Conservation (phyloP, 2,113 vertebrate genomes). For the Indri indri region DNA sequence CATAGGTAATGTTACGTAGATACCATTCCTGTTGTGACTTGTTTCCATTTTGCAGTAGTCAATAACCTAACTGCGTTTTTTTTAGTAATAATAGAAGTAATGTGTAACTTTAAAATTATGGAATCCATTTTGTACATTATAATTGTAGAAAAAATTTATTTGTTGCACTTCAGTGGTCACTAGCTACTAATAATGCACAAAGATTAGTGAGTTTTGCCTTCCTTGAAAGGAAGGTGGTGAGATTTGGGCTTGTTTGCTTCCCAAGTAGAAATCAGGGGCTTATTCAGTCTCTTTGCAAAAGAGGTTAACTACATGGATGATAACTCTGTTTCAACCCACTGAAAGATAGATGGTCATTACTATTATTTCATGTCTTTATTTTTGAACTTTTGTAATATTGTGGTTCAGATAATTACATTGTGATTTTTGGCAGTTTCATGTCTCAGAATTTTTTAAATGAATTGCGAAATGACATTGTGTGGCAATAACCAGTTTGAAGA, state of each 20-base stretch:
- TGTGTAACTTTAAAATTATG: not conserved
- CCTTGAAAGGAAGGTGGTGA: not conserved
- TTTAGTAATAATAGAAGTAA: not conserved
- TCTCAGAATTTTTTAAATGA: not conserved
- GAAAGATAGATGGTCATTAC: not conserved
- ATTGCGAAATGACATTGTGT: not conserved
- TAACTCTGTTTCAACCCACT: not conserved
- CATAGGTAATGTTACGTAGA: conserved; percentile 86
- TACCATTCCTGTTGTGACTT: not conserved
- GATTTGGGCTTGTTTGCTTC: conserved; percentile 2
- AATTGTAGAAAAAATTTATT: conserved; percentile 13
- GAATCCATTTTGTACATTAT: not conserved
- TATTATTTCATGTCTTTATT: conserved; percentile 3
- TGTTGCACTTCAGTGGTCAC: not conserved
- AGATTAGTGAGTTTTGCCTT: conserved; percentile 9
- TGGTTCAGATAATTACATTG: not conserved
- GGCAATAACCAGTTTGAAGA: not conserved
- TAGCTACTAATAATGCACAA: not conserved
- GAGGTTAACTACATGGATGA: not conserved
- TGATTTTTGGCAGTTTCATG: conserved; percentile 11
- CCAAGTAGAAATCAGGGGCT: not conserved
- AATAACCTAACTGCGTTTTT: not conserved
- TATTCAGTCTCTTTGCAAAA: not conserved
- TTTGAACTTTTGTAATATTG: conserved; percentile 6
- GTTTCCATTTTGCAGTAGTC: not conserved